Percentiles rank a stretch among this genome's conserved stretches.
Conservation (phyloP, 1,140 invertebrate genomes). For the Tetragnatha versicolor region DNA sequence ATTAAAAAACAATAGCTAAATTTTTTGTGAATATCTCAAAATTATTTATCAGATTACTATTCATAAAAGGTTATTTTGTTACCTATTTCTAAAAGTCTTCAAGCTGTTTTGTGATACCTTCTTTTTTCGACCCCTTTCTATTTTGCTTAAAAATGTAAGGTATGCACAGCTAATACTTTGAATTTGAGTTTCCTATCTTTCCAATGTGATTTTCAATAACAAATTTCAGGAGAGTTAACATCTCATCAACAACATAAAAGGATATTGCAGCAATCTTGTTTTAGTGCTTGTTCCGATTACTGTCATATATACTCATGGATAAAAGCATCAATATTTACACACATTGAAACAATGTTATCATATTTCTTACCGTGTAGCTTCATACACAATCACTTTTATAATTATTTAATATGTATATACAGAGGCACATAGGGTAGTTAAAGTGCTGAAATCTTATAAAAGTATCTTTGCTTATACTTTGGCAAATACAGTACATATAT, state of each 20-base stretch:
- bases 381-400: conserved; percentile 34
- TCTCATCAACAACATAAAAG: conserved; percentile 22
- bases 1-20: no score
- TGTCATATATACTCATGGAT: neutral
- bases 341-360: neutral
- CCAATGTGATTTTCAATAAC: no score
- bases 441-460: conserved; percentile 51
- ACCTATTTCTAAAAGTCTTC: no score
- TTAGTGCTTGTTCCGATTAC: neutral
- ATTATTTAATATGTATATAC: conserved; percentile 46
- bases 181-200: no score
- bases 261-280: conserved; percentile 33
- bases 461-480: conserved; percentile 52
- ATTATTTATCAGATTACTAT: no score
- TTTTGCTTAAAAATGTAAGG: no score
- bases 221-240: no score
- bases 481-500: conserved; percentile 52
- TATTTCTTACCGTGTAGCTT: conserved; percentile 19
- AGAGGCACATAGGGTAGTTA: conserved; percentile 51
- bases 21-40: no score
- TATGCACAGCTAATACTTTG: no score
- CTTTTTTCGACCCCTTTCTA: no score
- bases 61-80: no score
- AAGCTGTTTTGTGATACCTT: no score
- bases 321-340: conserved; percentile 14